Evolutionary conservation across 2,113 vertebrate species (phyloP), one percentile per base, ranked within the genome.

Genomic region (Clinocottus analis): DNA sequence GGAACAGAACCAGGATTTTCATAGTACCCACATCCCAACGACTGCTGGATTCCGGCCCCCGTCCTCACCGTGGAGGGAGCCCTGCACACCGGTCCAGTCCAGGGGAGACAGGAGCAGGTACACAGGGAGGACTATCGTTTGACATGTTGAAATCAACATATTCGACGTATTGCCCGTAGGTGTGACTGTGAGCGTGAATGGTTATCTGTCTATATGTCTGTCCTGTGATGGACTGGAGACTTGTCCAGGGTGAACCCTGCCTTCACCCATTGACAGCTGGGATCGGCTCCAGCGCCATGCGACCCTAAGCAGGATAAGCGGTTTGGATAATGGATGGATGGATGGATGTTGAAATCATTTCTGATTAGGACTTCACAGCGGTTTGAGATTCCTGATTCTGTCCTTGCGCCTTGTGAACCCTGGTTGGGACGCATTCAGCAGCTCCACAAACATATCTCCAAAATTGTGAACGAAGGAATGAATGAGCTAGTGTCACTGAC

Each of bases 51-150:
- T 79, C 7, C 76, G 85, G 75, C 53, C 83, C 1, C 11, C 61
- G 11, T 29, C 84, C 66, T 60, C 82, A 67, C 35, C 91, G 58
- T 90, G 86, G 49, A 75, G 86, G 27, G 90, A 94, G 53, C 87
- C 93, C 8, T 67, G 72, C 33, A n/a, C 53, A 55, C 59, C 47
- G 0, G 80, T 65, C 11, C 83, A 85, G 8, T 45, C 62, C 21
- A 37, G 68, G 19, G 65, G 55, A 61, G 78, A 87, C 11, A 33
- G 53, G 35, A 80, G n/a, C 64, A 87, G 85, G 85, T 92, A 80
- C 25, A 21, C 55, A 7, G 27, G 59, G 37, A 47, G 64, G n/a
- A 39, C 2, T 21, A 6, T 7, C 63, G 29, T 11, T 5, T 29
- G n/a, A n/a, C n/a, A n/a, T n/a, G n/a, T n/a, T n/a, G n/a, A n/a